Conservation (phyloP, 2,888 invertebrate species). For the Noctua fimbriata region DNA sequence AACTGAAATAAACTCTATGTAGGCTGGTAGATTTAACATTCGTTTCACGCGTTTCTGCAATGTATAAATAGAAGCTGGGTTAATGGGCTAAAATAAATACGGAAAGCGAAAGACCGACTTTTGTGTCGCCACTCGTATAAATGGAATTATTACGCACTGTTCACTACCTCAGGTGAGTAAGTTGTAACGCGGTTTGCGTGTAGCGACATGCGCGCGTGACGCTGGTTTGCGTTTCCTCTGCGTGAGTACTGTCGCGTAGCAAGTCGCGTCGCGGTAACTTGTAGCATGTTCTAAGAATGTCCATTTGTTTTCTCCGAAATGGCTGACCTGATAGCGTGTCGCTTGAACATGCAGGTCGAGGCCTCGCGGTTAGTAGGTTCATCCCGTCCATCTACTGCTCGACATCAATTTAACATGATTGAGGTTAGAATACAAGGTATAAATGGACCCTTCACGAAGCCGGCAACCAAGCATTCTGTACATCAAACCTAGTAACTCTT, state of each 20-base stretch:
- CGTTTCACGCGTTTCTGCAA: background rate
- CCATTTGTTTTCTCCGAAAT: background rate
- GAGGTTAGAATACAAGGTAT: background rate
- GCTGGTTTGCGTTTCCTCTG: background rate
- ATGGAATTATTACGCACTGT: background rate
- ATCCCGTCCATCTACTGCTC: background rate
- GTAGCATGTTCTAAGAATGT: background rate
- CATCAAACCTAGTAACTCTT: background rate
- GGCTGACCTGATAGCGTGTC: background rate
- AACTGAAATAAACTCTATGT: background rate
- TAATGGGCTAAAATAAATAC: background rate
- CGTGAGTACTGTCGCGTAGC: background rate
- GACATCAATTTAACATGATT: background rate
- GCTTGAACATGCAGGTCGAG: background rate
- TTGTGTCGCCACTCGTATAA: background rate
- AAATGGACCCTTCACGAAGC: background rate
- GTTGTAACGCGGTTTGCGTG: background rate
- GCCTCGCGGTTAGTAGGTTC: background rate
- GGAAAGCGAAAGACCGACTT: slow-evolving; percentile 5
- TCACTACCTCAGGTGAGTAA: background rate
- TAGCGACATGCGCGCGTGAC: background rate
- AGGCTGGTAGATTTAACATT: background rate
- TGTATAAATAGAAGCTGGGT: background rate
- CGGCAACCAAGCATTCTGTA: background rate
- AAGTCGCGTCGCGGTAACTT: background rate